Evolutionary conservation across 2,113 vertebrate species (phyloP), one percentile per base, ranked within the genome.

Genomic region (Phrynocephalus versicolor): DNA sequence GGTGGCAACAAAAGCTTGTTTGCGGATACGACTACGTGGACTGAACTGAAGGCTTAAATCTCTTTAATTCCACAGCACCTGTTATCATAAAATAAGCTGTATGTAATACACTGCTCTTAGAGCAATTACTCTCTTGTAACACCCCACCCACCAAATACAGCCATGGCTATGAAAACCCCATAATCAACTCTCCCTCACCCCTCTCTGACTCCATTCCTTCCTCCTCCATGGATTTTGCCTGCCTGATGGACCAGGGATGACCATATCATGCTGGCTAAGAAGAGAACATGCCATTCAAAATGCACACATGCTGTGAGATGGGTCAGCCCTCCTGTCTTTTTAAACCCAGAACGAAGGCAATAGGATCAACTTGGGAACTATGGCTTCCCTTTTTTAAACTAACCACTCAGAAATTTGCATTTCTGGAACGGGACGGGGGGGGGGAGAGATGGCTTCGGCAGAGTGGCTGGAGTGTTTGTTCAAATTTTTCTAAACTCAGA

Each of bases 371-470:
- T 27, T 58, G 45, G 55, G 19, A 57, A 88, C 74, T 86, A 90
- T 12, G 10, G 45, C 79, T 65, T n/a, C 73, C 75, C 35, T 6
- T 91, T 90, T 13, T 90, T 87, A 88, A 83, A 90, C 23, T 94
- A 79, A 81, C 80, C 78, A 89, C 41, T 82, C 85, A 88, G 88
- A 79, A 82, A 89, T 83, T 88, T 83, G 83, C 82, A 92, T 90
- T 88, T 87, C 65, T 33, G 21, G 58, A 41, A 45, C 6, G 1
- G 65, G 51, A 35, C 1, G 13, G 45, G 72, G 23, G 51, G 57
- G 35, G 91, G 93, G 90, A 94, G 93, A 85, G 89, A 90, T 92
- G 86, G 83, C 90, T 91, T 93, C 92, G 92, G 86, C 55, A 93
- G 82, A 90, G 87, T 88, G 86, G 86, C 91, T 90, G 91, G 89